A percentile compares a stretch with the other conserved stretches of the same genome.
phyloP scores from a whole-genome alignment of 2,113 vertebrate genomes.

The Heloderma charlesbogerti region DNA sequence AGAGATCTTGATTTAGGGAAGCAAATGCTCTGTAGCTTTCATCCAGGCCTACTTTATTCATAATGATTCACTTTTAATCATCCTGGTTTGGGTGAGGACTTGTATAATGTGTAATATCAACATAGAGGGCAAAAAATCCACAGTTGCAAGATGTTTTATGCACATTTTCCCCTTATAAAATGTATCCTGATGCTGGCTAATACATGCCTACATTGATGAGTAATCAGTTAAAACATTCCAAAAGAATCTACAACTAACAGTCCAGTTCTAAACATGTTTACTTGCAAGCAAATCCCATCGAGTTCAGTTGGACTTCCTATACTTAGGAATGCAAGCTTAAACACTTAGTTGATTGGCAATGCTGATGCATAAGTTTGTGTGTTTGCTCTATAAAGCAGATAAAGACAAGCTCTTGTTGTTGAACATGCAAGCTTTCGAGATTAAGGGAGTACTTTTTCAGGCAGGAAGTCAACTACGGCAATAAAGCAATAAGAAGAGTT shows the following conservation, averaged over 20 bases:
- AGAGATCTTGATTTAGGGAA: not conserved
- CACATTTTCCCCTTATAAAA: not conserved
- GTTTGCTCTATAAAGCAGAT: not conserved
- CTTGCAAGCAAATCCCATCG: not conserved
- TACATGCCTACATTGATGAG: not conserved
- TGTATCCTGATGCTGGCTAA: not conserved
- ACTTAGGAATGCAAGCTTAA: not conserved
- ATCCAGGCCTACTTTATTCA: constrained; percentile 5
- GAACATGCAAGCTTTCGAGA: constrained; percentile 5
- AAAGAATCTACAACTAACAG: constrained; percentile 3
- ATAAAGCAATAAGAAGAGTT: not conserved
- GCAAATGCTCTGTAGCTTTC: not conserved
- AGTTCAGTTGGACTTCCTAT: constrained; percentile 10
- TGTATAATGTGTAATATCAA: not conserved
- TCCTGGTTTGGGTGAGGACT: not conserved
- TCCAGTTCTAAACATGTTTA: constrained; percentile 19
- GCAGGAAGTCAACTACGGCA: not conserved
- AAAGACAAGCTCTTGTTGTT: not conserved
- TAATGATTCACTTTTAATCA: constrained; percentile 4
- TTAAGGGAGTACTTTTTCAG: not conserved
- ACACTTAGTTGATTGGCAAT: not conserved
- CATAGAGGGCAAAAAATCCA: not conserved
- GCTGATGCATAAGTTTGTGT: not conserved
- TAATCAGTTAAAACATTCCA: constrained; percentile 18
- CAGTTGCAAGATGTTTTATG: not conserved